These are phyloP conservation scores for Lycaena phlaeas DNA, from an alignment of 2,888 invertebrate genomes.

Conservation along the genomic window DNA sequence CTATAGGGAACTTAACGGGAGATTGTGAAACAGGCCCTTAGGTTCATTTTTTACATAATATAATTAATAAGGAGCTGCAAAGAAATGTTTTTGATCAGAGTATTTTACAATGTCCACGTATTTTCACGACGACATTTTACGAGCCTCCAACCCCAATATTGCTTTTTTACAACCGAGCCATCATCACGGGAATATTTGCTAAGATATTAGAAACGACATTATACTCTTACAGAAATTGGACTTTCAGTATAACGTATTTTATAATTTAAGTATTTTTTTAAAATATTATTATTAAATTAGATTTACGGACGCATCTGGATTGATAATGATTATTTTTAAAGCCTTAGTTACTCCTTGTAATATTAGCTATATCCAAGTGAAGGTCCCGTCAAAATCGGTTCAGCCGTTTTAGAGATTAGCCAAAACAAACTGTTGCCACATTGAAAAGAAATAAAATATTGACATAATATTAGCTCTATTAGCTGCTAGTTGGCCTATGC, in stretches of 20 bases:
- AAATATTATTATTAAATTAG: slow-evolving; percentile 8
- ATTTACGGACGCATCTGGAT: slow-evolving; percentile 1
- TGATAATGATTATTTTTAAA: too few relatives aligned
- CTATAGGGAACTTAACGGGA: too few relatives aligned
- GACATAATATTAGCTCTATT: too few relatives aligned
- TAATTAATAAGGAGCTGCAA: background rate
- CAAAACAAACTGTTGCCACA: too few relatives aligned
- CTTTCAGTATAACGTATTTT: slow-evolving; percentile 6
- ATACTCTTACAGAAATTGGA: background rate
- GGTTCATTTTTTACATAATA: too few relatives aligned
- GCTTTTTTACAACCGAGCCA: slow-evolving; percentile 42
- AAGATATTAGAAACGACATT: slow-evolving; percentile 33
- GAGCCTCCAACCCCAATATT: slow-evolving; percentile 34
- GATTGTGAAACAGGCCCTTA: too few relatives aligned
- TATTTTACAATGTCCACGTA: slow-evolving; percentile 27
- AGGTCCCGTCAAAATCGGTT: too few relatives aligned
- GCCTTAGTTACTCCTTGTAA: too few relatives aligned
- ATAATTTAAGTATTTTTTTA: slow-evolving; percentile 7
- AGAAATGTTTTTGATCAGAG: slow-evolving; percentile 2
- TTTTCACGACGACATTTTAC: slow-evolving; percentile 35
- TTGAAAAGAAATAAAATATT: too few relatives aligned
- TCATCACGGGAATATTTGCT: slow-evolving; percentile 36
- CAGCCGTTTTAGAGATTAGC: too few relatives aligned
- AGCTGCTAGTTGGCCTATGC: too few relatives aligned
- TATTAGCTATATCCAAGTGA: too few relatives aligned